Evolutionary conservation across 2,113 vertebrate species (phyloP), one percentile per base, ranked within the genome.

Genomic region (Alosa alosa): DNA sequence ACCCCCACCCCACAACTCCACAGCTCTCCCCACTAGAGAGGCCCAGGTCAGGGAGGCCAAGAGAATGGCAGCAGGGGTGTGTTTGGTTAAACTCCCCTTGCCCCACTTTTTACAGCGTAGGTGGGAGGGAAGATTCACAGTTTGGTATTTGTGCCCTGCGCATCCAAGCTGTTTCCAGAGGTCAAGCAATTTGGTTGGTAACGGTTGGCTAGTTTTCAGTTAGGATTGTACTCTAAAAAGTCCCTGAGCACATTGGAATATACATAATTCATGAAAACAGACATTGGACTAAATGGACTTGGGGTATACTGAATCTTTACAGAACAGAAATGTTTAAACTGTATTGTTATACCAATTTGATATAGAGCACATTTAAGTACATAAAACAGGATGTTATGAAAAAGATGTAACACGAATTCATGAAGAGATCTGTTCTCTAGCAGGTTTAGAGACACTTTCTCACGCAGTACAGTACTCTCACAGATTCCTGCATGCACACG

Each of bases 61-160:
- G 17, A 31, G 84, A 20, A 41, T 3, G 3, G 68, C 72, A 50
- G 18, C 49, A 85, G 64, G 50, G 47, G n/a, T 47, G n/a, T 44
- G n/a, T 50, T 87, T 83, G 39, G 17, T 88, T 86, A 83, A 89
- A 57, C 84, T 41, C 72, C 13, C 31, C 64, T 84, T 75, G 75
- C 39, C 82, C 45, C 50, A 86, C 52, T 49, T 86, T 55, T 52
- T 49, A 44, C n/a, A 75, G 18, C 18, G 82, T 52, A 44, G 50
- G 72, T 72, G 44, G 82, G 78, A 49, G 45, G 22, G 49, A 75
- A 47, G 17, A 49, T 81, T 64, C 17, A 82, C 41, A 44, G 36
- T 18, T n/a, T 5, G 15, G 72, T 78, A 39, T 78, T 36, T 78
- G 72, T 78, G 17, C 52, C 17, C 52, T 64, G 22, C 9, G 11